These are phyloP conservation scores for Acrossocheilus fasciatus DNA, from an alignment of 2,797 vertebrate species.

Conservation along the genomic window DNA sequence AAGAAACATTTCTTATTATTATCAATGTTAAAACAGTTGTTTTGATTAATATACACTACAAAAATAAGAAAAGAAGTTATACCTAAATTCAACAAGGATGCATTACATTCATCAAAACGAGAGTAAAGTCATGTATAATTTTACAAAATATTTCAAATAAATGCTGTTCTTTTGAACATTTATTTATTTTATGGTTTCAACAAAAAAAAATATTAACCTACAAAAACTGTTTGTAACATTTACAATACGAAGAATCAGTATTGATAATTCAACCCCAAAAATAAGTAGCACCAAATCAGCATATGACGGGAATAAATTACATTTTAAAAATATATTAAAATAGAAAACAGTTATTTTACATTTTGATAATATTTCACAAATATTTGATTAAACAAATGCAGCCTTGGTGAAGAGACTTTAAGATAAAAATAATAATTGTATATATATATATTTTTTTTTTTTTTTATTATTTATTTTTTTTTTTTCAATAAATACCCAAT, in stretches of 20 bases:
- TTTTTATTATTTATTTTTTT: no score
- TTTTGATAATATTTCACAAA: background rate
- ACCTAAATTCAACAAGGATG: background rate
- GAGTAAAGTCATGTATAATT: no score
- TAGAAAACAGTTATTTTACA: background rate
- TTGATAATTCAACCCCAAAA: background rate
- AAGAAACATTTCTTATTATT: background rate
- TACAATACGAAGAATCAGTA: background rate
- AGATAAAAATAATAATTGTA: no score
- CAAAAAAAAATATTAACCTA: background rate
- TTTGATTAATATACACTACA: background rate
- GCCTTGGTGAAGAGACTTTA: background rate
- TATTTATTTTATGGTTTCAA: background rate
- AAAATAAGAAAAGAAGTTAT: background rate
- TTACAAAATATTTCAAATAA: background rate
- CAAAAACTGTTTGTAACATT: background rate
- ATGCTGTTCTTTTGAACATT: background rate
- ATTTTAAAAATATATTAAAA: background rate
- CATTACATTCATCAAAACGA: background rate
- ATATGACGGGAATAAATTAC: background rate
- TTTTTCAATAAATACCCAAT: no score
- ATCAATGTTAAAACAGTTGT: background rate
- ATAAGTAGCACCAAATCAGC: background rate
- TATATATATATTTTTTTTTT: no score
- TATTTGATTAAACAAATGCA: background rate